Base-by-base conservation (phyloP, 2,113 vertebrate species). In the Pygathrix nemaeus region DNA sequence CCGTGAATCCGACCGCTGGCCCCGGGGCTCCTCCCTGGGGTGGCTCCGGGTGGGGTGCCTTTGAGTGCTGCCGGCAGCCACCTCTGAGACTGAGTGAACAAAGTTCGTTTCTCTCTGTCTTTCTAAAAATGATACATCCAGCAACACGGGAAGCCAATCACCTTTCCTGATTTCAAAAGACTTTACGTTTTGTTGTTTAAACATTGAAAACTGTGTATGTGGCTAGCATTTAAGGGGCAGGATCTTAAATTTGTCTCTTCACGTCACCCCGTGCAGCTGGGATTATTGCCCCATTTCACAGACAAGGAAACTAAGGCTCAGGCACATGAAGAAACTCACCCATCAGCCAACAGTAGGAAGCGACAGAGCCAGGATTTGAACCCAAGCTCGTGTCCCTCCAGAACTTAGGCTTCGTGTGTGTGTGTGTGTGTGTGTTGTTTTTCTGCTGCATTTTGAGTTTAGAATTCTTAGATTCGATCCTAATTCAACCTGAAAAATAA, bases 171-270 rank as follows among this genome's bases (percentile, higher is more conserved):
- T 73, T 79, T 96, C 57, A 72, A 78, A 90, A 88, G 48, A 89
- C 97, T 98, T 89, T 90, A 79, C 40, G 6, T 6, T 43, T 87
- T 55, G 86, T 35, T 79, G 59, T 64, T n/a, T 50, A 48, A 68
- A 38, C 1, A 23, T 38, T 75, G 52, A 68, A 45, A 66, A 59
- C 8, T 66, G 27, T 64, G 4, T 23, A 25, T 45, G 14, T n/a
- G 40, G 43, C 75, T 48, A 3, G 72, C n/a, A 10, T 25, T 85
- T 55, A 45, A 50, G 52, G 2, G 18, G 6, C 52, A 20, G 52
- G 20, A 17, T 55, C 52, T 55, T 20, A 55, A 55, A 55, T 81
- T 9, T 57, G 25, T 40, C 66, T 81, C 75, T 55, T n/a, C 7
- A 13, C 43, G 10, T 20, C 66, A 18, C 21, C 11, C 17, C 30